Evolutionary conservation across 2,888 invertebrate genomes (phyloP), one percentile per base, ranked within the genome.

Genomic region (Acronicta aceris): DNA sequence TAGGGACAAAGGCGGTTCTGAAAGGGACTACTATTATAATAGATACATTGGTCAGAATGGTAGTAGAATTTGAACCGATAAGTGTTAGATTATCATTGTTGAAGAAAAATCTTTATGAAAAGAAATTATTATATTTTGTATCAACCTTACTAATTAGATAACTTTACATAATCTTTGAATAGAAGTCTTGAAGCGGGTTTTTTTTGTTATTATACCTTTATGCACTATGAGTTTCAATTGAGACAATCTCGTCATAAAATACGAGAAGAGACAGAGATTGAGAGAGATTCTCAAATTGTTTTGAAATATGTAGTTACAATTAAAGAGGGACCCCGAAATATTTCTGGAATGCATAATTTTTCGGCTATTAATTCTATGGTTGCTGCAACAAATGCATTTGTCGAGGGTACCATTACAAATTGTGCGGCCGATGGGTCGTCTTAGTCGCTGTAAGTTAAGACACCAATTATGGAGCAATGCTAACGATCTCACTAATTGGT

Each of bases 401-500:
- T 55, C 47, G 55, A 51, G 62, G 69, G 59, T 59, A 46, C 67
- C 67, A 45, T 50, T 46, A 69, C 66, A 41, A 68, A 65, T 72
- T 63, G 63, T 64, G 59, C 55, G 71, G 65, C 55, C 50, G 36
- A 57, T 55, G 46, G n/a, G 52, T 58, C 70, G 70, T 74, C 70
- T 72, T 51, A 61, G 59, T 64, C 61, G 45, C 38, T 42, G 54
- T 63, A 71, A 76, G 66, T 81, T 77, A 76, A 81, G 69, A 72
- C 66, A 66, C 78, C 83, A 80, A 83, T 83, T 83, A 83, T 73
- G 71, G 71, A 78, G 73, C 81, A 69, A 76, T 71, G 74, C 78
- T 83, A 82, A 83, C 79, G 78, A 82, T 71, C 74, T 49, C 65
- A 71, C 78, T 84, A 83, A 84, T 84, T 84, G 83, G 80, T 79